Conservation (phyloP, 1,140 invertebrate genomes). For the Drosophila sturtevanti region DNA sequence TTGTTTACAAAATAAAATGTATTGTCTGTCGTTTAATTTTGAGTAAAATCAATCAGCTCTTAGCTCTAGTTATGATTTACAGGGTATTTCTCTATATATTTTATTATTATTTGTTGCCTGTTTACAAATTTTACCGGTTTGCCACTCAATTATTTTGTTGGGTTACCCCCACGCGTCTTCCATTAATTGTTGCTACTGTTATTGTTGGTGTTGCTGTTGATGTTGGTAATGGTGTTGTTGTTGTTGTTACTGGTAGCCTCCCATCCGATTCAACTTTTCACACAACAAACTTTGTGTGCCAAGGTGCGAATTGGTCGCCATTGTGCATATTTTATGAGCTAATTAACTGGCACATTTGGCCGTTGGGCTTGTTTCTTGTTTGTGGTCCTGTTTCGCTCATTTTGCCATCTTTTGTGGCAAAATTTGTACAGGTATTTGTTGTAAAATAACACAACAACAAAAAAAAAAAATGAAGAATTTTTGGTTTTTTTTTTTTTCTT, state of each 20-base stretch:
- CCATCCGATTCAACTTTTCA: slow-evolving; percentile 38
- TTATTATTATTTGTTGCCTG: slow-evolving; percentile 12
- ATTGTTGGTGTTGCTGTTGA: not conserved
- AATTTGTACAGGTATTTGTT: slow-evolving; percentile 28
- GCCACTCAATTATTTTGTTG: slow-evolving; percentile 73
- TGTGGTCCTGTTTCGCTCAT: not conserved
- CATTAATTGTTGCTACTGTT: not conserved
- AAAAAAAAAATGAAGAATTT: slow-evolving; percentile 27
- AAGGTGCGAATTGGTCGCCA: slow-evolving; percentile 75
- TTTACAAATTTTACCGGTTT: slow-evolving; percentile 37
- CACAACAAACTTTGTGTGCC: slow-evolving; percentile 36
- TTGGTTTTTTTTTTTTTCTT: slow-evolving; percentile 38
- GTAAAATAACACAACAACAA: not conserved
- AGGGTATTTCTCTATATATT: not conserved
- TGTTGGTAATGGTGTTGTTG: not conserved
- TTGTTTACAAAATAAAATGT: too few relatives aligned
- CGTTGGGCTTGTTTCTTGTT: slow-evolving; percentile 18
- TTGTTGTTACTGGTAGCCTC: not conserved
- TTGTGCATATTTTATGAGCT: slow-evolving; percentile 80
- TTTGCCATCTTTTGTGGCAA: not conserved
- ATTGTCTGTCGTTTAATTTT: too few relatives aligned
- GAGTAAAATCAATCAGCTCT: too few relatives aligned
- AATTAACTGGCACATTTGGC: slow-evolving; percentile 75
- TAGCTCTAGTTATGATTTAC: not conserved
- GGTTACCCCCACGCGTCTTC: slow-evolving; percentile 23